Evolutionary conservation across 92 coral and sea anemone genomes (phyloP), one percentile per base, ranked within the genome.

Genomic region (Paramuricea clavata): DNA sequence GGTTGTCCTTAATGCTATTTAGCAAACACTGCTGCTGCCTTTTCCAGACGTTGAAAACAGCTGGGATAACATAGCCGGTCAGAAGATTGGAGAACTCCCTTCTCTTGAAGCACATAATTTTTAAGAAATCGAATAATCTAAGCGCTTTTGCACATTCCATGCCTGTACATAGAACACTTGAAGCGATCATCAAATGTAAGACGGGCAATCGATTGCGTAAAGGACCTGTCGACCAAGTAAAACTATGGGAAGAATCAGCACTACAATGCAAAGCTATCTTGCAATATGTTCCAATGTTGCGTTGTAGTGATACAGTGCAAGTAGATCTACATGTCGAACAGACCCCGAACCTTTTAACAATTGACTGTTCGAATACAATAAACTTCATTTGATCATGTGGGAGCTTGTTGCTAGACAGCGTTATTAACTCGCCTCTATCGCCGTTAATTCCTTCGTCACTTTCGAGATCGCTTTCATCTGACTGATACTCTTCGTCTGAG

Each of bases 381-480:
- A 62, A 49, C 52, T 82, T 82, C 31, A 82, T 32, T 49, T 82
- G 86, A 33, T 82, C 71, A 12, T 82, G 86, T 49, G 86, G 86
- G 6, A 82, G 81, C 64, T 82, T 82, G 0, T 70, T 82, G 32
- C 43, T 34, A 21, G 30, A 70, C 52, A 82, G 41, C 9, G 64
- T 67, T 30, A 27, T 39, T 68, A n/a, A 62, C 77, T 31, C 36
- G 6, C 2, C 10, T 5, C 36, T 27, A 12, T 54, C 62, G 25
- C 62, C 19, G 13, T 9, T 8, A 21, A 8, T 19, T 9, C 13
- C 22, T 13, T 54, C 62, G 13, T 54, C 22, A 19, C 13, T 19
- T 54, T 54, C 62, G 13, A n/a, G n/a, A n/a, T n/a, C n/a, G n/a
- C n/a, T n/a, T n/a, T n/a, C n/a, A n/a, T n/a, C n/a, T n/a, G n/a